Evolutionary conservation across 2,797 vertebrate species (phyloP).

Genomic region (Hephaestus fuliginosus): DNA sequence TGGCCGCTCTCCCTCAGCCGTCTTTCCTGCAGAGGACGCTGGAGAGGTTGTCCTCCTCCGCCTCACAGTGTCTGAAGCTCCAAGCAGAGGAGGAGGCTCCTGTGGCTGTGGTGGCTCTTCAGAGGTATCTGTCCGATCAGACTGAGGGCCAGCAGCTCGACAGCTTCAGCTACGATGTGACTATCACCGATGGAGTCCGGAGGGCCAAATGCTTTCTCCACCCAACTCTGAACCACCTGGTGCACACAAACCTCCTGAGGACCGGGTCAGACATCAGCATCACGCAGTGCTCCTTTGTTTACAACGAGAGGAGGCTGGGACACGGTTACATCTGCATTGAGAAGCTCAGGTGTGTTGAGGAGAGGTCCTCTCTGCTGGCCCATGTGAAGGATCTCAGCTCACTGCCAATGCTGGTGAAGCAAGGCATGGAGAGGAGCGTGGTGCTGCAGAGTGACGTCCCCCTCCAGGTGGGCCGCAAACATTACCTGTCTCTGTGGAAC

Average conservation of each 20-base stretch:
- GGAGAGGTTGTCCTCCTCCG: constrained; percentile 63
- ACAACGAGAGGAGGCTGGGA: constrained; percentile 87
- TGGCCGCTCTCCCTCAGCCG: background rate
- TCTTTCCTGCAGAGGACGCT: constrained; percentile 76
- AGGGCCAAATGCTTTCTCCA: constrained; percentile 85
- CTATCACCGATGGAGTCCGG: constrained; percentile 85
- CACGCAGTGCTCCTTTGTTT: constrained; percentile 84
- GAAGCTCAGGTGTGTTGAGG: constrained; percentile 52
- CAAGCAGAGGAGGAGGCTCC: constrained; percentile 55
- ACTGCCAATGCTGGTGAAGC: constrained; percentile 75
- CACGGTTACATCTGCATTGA: constrained; percentile 87
- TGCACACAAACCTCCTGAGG: constrained; percentile 85
- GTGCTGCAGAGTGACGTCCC: constrained; percentile 77
- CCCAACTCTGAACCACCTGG: constrained; percentile 79
- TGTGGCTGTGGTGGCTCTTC: constrained; percentile 86
- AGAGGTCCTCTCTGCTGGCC: constrained; percentile 45
- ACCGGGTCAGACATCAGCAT: constrained; percentile 83
- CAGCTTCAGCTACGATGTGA: constrained; percentile 90
- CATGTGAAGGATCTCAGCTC: constrained; percentile 30
- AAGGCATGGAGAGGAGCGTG: constrained; percentile 64
- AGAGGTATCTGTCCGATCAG: constrained; percentile 85
- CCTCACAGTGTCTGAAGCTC: constrained; percentile 68
- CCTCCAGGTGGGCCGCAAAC: constrained; percentile 82
- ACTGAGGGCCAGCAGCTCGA: constrained; percentile 25
- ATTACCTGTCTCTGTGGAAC: constrained; percentile 94